Percentiles rank a stretch among this genome's conserved stretches.
Evolutionary conservation across 2,888 invertebrate species (phyloP).

Genomic region (Chloroclysta siterata): DNA sequence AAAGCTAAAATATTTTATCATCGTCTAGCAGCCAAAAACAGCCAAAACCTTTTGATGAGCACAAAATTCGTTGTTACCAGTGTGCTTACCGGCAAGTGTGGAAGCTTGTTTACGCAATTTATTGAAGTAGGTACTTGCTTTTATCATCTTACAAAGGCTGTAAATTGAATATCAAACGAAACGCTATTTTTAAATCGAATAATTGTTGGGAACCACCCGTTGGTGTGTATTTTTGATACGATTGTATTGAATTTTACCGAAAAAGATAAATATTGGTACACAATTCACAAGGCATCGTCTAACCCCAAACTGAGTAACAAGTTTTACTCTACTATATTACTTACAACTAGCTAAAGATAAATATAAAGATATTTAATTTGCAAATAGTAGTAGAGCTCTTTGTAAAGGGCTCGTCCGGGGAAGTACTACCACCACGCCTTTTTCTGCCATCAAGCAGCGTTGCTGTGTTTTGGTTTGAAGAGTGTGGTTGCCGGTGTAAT

Average conservation of each 20-base stretch:
- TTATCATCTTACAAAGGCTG: background rate
- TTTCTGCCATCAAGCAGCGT: too few species aligned
- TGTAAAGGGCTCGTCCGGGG: too few species aligned
- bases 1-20: background rate
- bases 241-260: background rate
- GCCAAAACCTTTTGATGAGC: background rate
- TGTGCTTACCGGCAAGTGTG: constrained; percentile 1
- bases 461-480: too few species aligned
- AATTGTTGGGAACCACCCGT: background rate
- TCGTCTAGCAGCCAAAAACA: background rate
- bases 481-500: too few species aligned
- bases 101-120: constrained; percentile 3
- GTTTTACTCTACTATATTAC: too few species aligned
- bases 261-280: background rate
- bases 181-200: background rate
- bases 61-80: background rate
- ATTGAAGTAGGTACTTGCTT: constrained; percentile 6
- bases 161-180: constrained; percentile 17
- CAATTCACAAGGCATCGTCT: too few species aligned
- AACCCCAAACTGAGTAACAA: too few species aligned
- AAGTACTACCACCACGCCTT: too few species aligned
- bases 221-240: background rate
- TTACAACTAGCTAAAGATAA: too few species aligned
- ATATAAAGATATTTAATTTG: too few species aligned
- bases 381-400: too few species aligned